Base-by-base conservation (phyloP, 2,888 invertebrate species). In the Tolmerus cingulatus region DNA sequence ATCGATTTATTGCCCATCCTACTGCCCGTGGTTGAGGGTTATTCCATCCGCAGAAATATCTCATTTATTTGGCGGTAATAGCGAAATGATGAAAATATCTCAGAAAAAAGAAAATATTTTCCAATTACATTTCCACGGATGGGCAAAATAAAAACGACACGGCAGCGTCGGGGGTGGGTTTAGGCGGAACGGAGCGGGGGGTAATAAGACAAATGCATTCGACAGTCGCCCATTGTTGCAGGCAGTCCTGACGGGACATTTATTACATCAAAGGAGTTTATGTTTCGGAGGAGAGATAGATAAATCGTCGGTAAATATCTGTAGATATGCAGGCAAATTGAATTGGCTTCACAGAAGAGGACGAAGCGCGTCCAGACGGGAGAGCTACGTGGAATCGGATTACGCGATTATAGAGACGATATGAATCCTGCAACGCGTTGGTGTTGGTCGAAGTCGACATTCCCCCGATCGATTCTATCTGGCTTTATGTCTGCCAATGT, bases 201-300 rank as follows among this genome's bases (percentile, higher is more conserved):
- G 82, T 57, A 84, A 84, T 84, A 66, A 84, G 82, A 84, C 37
- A 84, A 84, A 66, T 66, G 82, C 82, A 84, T 57, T 84, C 82
- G 82, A 66, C 82, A 84, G 66, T 19, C 66, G 23, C 23, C 40
- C 82, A 84, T 40, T 34, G 66, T 57, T 19, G 27, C 37, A 37
- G 23, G 66, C 40, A 84, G 23, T 84, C 46, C 82, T 84, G 82
- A 84, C 82, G 82, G 46, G 82, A 84, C 82, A 84, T 84, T 84
- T 66, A 84, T 84, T 84, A 84, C 40, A 84, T 66, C 82, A 66
- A 55, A 57, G 82, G 66, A 37, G 82, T 66, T 66, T 37, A 37
- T 66, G 82, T 66, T 84, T 84, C 82, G 23, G 23, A 66, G 19
- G 34, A 9, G 66, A 84, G 46, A 66, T 57, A 84, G n/a, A 84